A percentile compares a stretch with the other conserved stretches of the same genome.
Evolutionary conservation across 2,113 vertebrate genomes (phyloP).

Genomic region (Pseudopodoces humilis): DNA sequence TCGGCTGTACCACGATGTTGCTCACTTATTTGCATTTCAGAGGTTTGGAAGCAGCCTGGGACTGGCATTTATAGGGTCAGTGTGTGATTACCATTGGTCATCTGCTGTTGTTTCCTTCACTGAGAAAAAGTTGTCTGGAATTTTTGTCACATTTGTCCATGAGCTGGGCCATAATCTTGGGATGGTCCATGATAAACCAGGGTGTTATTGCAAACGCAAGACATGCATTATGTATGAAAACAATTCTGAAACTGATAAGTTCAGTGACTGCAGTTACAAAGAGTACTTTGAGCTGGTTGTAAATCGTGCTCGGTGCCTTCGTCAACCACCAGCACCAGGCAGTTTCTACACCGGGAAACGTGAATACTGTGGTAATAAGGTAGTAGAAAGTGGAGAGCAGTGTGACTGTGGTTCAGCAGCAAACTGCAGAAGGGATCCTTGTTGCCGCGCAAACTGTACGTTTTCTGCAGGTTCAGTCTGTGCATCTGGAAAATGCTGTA

Average conservation of each 20-base stretch:
- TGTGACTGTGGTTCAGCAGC: constrained; percentile 67
- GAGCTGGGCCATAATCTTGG: constrained; percentile 72
- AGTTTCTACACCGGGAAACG: not conserved
- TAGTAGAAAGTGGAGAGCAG: constrained; percentile 51
- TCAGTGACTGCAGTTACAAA: constrained; percentile 72
- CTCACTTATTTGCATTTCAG: constrained; percentile 46
- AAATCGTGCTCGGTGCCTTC: accelerated
- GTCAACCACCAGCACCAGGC: not conserved
- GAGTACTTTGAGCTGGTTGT: not conserved
- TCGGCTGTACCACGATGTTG: constrained; percentile 13
- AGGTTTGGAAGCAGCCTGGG: constrained; percentile 40
- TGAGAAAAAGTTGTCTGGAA: not conserved
- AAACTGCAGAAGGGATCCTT: constrained; percentile 55
- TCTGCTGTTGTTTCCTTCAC: not conserved
- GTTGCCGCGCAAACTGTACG: constrained; percentile 55
- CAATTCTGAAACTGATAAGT: not conserved
- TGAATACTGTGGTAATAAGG: constrained; percentile 63
- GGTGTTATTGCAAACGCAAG: constrained; percentile 30
- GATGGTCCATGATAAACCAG: not conserved
- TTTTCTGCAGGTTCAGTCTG: constrained; percentile 46
- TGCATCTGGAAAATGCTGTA: constrained; percentile 66
- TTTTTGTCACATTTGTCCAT: constrained; percentile 34
- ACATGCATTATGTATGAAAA: constrained; percentile 17
- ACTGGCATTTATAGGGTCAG: not conserved
- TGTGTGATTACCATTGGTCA: not conserved